Base-by-base conservation (phyloP, 2,797 vertebrate species). In the Steatocranus sp. region DNA sequence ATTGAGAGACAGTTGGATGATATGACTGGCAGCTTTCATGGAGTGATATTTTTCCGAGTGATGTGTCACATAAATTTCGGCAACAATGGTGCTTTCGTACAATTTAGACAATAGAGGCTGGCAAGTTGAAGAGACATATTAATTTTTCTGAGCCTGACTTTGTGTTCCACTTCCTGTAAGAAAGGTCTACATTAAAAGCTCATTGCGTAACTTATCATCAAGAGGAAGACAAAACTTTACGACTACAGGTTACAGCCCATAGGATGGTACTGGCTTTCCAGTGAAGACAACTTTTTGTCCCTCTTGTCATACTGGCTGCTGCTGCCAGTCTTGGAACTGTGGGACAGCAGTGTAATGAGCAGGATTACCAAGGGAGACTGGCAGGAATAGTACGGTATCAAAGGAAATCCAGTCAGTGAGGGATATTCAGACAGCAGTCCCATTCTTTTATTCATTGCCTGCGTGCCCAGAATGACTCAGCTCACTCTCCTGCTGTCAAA, bases 361-460 rank as follows among this genome's bases (percentile, higher is more conserved):
- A 85, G 85, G 92, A 90, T 92, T 91, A 92, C 89, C 85, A 77
- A 91, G 90, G 91, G 92, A 94, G 88, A 92, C 88, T 87, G 91
- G 91, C 92, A 91, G 89, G 86, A 91, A 92, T 87, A 92, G 92
- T 76, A 78, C 41, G 84, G 78, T 93, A 94, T 95, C 93, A 94
- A 92, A 94, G 91, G 88, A 87, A 91, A 92, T 93, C 82, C 88
- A 93, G 87, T 89, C 89, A 88, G 90, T 36, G 83, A 86, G 80
- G 84, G 92, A 89, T 88, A 91, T 91, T 87, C 89, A 91, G 87
- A 92, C 88, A 86, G 91, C 91, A 49, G 83, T 90, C 49, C 15
- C 68, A 54, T 90, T 94, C 91, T 94, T 95, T 94, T 93, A 95
- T 95, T 95, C 94, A 93, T 93, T 58, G 87, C 87, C 87, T 85